Base-by-base conservation (phyloP, 23 tunicate genomes). In the Styela clava region DNA sequence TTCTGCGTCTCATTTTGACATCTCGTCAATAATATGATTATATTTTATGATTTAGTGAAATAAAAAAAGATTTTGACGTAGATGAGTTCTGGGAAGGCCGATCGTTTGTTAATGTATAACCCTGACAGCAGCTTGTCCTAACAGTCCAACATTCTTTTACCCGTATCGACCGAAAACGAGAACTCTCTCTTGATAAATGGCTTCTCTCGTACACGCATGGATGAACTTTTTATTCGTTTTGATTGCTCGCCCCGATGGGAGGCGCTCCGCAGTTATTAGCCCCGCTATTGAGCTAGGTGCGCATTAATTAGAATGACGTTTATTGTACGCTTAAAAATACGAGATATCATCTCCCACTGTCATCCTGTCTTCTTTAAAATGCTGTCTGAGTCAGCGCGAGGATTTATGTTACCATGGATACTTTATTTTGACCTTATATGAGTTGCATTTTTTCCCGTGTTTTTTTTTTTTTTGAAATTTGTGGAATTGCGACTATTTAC, bases 161-260 rank as follows among this genome's bases (percentile, higher is more conserved):
- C 56, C 9, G 56, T 44, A 44, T 44, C 56, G 56, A 44, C 56
- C 56, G 56, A 5, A 5, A 44, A 44, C 56, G 56, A 44, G 56
- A 44, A 44, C 7, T 44, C 56, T 44, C 56, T 44, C 56, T 44
- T 12, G 56, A 7, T 44, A 44, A 44, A 44, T 44, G 56, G 56
- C 56, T 44, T 44, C 56, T 44, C 56, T 44, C 56, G 56, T 71
- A 19, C 35, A 71, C 37, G 77, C 77, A 28, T 71, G 35, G 35
- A 16, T 71, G 35, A 71, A 71, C 35, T 3, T 18, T 5, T 33
- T 31, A 71, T 71, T 71, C 35, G 77, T 71, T 71, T 34, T 34
- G 77, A 34, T 71, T 27, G 35, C 35, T 26, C 27, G 34, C 3
- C 24, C 35, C 34, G 16, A 21, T 7, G 77, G 77, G 77, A 71